Evolutionary conservation across 64 coral and sea anemone genomes (phyloP).

Genomic region (Exaiptasia diaphana): DNA sequence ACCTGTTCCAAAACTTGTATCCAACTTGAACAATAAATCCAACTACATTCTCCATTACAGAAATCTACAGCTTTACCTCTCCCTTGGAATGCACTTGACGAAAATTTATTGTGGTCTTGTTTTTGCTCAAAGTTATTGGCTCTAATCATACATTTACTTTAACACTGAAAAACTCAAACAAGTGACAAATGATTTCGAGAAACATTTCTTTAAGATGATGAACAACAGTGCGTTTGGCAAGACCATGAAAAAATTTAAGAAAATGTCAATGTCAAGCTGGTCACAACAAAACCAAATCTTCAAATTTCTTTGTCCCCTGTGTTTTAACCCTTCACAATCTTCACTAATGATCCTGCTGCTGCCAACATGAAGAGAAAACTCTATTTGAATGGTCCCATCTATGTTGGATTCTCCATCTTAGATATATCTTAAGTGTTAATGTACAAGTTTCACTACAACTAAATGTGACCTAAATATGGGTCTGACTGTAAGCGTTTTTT

Average conservation of each 20-base stretch:
- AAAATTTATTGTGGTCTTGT: neutral
- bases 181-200: too few species aligned
- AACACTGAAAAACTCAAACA: neutral
- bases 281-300: neutral
- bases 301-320: neutral
- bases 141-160: neutral
- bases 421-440: neutral
- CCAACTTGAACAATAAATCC: neutral
- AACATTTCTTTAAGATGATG: too few species aligned
- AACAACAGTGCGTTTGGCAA: neutral
- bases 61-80: constrained; percentile 16
- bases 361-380: neutral
- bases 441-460: neutral
- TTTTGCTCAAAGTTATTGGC: neutral
- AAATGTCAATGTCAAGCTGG: constrained; percentile 10
- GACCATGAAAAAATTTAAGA: neutral
- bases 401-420: neutral
- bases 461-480: neutral
- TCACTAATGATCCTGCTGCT: neutral
- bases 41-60: constrained; percentile 17
- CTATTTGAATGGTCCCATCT: neutral
- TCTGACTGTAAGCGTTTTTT: neutral
- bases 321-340: neutral
- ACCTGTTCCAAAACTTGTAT: too few species aligned
- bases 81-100: constrained; percentile 11